Evolutionary conservation across 2,888 invertebrate species (phyloP).

Genomic region (Beris chalybata): DNA sequence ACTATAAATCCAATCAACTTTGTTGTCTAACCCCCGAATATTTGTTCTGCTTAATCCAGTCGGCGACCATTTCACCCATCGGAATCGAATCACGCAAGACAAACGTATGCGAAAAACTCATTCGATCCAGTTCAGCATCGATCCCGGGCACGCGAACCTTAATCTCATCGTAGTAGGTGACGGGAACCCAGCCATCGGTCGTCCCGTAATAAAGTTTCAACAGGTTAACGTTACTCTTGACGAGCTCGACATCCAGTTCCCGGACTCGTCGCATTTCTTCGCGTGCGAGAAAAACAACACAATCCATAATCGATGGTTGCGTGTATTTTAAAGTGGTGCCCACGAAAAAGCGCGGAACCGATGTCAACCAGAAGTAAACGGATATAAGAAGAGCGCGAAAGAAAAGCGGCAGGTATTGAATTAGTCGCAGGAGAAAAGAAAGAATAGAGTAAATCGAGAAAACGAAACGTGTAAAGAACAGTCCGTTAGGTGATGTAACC

Average conservation of each 20-base stretch:
- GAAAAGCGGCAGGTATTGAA: constrained; percentile 61
- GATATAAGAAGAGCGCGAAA: constrained; percentile 60
- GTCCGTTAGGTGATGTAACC: constrained; percentile 74
- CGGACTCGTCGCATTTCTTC: constrained; percentile 80
- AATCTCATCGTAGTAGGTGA: constrained; percentile 69
- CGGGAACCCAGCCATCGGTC: constrained; percentile 83
- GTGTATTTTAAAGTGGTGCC: constrained; percentile 62
- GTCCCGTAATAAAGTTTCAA: constrained; percentile 79
- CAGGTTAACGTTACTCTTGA: constrained; percentile 63
- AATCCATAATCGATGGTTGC: constrained; percentile 63
- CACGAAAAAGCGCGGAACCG: constrained; percentile 59
- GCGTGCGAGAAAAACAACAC: constrained; percentile 70
- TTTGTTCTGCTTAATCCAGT: constrained; percentile 47
- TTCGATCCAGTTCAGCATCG: constrained; percentile 63
- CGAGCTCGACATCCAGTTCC: constrained; percentile 65
- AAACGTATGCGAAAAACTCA: constrained; percentile 76
- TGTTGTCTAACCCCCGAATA: too few relatives aligned
- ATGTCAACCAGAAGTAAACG: constrained; percentile 60
- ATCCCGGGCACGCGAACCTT: constrained; percentile 62
- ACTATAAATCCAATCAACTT: too few relatives aligned
- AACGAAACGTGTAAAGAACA: constrained; percentile 65
- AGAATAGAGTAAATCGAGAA: constrained; percentile 59
- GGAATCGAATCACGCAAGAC: constrained; percentile 67
- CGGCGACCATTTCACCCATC: constrained; percentile 58
- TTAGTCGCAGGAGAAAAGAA: constrained; percentile 57